phyloP scores from a whole-genome alignment of 2,797 vertebrate species.

The Clarias fuscus region DNA sequence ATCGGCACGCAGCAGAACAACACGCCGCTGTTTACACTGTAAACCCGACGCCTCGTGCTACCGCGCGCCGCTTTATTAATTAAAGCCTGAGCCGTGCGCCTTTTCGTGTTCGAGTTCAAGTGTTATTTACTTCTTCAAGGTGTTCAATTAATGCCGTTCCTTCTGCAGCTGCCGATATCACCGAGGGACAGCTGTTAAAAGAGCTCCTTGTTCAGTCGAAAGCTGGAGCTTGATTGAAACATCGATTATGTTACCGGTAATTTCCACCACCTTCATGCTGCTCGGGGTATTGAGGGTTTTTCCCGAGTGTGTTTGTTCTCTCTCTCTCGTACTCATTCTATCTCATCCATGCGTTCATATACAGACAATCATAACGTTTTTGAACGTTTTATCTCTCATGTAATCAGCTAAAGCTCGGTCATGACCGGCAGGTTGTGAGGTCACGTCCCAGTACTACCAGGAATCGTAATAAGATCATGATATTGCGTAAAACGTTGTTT shows the following conservation, averaged over 20 bases:
- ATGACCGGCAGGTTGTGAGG: neutral
- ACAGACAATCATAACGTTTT: no score
- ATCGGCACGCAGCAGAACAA: conserved; percentile 47
- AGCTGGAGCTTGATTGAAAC: conserved; percentile 39
- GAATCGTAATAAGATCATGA: no score
- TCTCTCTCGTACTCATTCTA: neutral
- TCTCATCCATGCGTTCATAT: neutral
- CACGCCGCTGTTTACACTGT: conserved; percentile 53
- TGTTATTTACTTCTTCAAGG: conserved; percentile 22
- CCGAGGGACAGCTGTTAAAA: conserved; percentile 45
- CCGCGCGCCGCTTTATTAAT: conserved; percentile 51
- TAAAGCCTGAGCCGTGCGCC: conserved; percentile 30
- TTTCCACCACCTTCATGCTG: conserved; percentile 14
- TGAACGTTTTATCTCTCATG: neutral
- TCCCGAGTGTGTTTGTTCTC: neutral
- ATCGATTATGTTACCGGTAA: conserved; percentile 41
- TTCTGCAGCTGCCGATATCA: conserved; percentile 33
- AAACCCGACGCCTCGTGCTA: conserved; percentile 43
- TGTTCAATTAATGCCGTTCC: conserved; percentile 30
- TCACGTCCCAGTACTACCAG: neutral
- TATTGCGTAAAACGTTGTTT: no score
- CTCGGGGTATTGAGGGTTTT: neutral
- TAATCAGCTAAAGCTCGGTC: neutral
- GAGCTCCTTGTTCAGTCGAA: conserved; percentile 30
- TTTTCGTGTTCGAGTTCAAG: conserved; percentile 43